These are phyloP conservation scores for Arrhopalites spinosus DNA, from an alignment of 2,888 invertebrate species.

Conservation along the genomic window DNA sequence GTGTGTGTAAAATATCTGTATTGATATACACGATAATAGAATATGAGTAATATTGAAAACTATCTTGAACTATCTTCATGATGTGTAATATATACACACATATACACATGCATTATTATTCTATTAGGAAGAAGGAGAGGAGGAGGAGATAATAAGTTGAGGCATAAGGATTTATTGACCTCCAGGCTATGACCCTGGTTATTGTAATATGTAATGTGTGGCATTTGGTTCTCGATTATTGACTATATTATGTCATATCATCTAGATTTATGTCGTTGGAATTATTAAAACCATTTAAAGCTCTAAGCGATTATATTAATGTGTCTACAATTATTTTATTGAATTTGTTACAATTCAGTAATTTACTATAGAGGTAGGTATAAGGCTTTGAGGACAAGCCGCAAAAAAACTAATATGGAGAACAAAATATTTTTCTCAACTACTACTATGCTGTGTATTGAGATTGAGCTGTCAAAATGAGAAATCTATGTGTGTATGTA, in stretches of 20 bases:
- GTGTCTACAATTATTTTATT: neutral
- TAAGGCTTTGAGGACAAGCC: no score
- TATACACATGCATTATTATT: no score
- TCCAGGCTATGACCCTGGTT: neutral
- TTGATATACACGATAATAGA: no score
- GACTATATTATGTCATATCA: conserved; percentile 3
- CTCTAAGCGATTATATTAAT: neutral
- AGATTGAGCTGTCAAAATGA: conserved; percentile 9
- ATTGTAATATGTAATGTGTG: neutral
- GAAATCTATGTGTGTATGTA: neutral
- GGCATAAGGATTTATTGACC: neutral
- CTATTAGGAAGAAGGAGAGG: no score
- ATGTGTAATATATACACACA: no score
- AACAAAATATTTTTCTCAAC: no score
- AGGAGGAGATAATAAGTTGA: neutral
- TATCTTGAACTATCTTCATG: no score
- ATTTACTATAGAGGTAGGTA: no score
- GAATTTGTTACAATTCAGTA: no score
- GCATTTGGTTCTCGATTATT: neutral
- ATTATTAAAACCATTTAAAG: neutral
- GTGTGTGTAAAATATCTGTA: no score
- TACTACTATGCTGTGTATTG: neutral
- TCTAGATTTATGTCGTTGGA: neutral
- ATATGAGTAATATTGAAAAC: no score
- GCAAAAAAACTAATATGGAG: no score